Conservation (phyloP, 2,113 vertebrate species). For the western clawed frog (Xenopus tropicalis) region DNA sequence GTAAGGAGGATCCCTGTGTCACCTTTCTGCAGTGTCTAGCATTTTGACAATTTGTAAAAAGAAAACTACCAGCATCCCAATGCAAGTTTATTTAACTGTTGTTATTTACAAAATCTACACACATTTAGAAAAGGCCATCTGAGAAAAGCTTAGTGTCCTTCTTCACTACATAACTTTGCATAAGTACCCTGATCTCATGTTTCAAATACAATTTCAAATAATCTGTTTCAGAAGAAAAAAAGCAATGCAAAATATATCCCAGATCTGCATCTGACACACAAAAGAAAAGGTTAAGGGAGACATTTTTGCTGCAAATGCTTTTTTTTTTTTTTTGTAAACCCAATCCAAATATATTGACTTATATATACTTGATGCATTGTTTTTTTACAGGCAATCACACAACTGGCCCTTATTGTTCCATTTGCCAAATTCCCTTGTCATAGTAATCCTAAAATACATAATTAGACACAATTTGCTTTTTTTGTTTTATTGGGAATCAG, state of each 20-base stretch:
- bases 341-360: conserved; percentile 26
- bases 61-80: too few relatives aligned
- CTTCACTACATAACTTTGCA: neutral
- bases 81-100: neutral
- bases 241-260: conserved; percentile 7
- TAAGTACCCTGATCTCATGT: conserved; percentile 21
- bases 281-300: conserved; percentile 3
- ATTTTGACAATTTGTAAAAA: too few relatives aligned
- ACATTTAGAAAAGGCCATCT: neutral
- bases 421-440: conserved; percentile 21
- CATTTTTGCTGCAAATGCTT: conserved; percentile 20
- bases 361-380: neutral
- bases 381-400: conserved; percentile 32
- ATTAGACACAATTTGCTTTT: conserved; percentile 21
- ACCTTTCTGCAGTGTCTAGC: too few relatives aligned
- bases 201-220: conserved; percentile 24
- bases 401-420: conserved; percentile 7
- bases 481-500: conserved; percentile 8
- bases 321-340: conserved; percentile 21
- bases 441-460: conserved; percentile 45
- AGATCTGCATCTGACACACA: conserved; percentile 5
- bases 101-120: neutral
- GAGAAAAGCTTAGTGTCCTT: conserved; percentile 20
- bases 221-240: conserved; percentile 16
- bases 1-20: too few relatives aligned